Conservation (phyloP, 2,113 vertebrate genomes). For the Oxygymnocypris stewartii region DNA sequence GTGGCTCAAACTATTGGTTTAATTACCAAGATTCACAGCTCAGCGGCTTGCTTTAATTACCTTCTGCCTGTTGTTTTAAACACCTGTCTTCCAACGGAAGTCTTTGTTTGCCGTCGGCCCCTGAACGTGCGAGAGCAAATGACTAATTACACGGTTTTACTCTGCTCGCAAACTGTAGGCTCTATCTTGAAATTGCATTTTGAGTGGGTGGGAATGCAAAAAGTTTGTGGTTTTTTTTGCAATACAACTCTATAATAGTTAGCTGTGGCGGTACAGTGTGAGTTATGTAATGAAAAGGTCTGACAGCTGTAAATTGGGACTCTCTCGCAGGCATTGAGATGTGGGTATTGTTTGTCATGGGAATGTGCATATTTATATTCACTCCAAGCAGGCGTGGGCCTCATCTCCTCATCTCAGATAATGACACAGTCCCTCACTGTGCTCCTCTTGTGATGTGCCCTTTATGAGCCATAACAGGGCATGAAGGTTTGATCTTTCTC, state of each 20-base stretch:
- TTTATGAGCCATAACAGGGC: slow-evolving; percentile 53
- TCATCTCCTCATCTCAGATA: slow-evolving; percentile 47
- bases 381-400: slow-evolving; percentile 43
- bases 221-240: background rate
- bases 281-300: slow-evolving; percentile 41
- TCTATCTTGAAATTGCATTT: slow-evolving; percentile 8
- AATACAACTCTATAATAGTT: slow-evolving; percentile 9
- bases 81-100: slow-evolving; percentile 18
- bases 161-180: background rate
- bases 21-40: slow-evolving; percentile 13
- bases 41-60: slow-evolving; percentile 6
- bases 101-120: background rate
- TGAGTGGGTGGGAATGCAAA: background rate
- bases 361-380: slow-evolving; percentile 58
- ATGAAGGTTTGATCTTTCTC: slow-evolving; percentile 58
- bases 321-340: slow-evolving; percentile 40
- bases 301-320: slow-evolving; percentile 53
- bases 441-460: slow-evolving; percentile 44
- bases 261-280: slow-evolving; percentile 14
- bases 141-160: background rate
- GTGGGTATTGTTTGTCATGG: slow-evolving; percentile 53
- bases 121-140: background rate
- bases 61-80: slow-evolving; percentile 7
- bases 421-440: slow-evolving; percentile 33
- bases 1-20: background rate